Evolutionary conservation across 2,113 vertebrate species (phyloP).

Genomic region (Myocastor coypus): DNA sequence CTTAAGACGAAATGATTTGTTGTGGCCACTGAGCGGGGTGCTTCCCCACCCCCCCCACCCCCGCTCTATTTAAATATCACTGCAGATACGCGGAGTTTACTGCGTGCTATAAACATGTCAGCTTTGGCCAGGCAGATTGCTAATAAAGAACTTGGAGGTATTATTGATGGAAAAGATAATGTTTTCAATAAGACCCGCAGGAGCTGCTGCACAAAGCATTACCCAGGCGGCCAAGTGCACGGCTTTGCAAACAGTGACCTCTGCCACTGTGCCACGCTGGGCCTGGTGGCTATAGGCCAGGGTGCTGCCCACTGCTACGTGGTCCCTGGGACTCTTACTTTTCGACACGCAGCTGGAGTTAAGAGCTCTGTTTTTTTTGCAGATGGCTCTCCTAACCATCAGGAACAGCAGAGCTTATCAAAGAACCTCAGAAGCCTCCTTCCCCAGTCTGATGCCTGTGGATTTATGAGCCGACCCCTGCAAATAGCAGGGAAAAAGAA

Average conservation of each 20-base stretch:
- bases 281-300: not conserved
- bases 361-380: not conserved
- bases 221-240: constrained; percentile 16
- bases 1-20: constrained; percentile 87
- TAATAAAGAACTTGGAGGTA: constrained; percentile 87
- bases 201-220: constrained; percentile 65
- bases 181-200: constrained; percentile 87
- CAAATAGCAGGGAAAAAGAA: not conserved
- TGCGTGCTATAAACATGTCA: constrained; percentile 89
- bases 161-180: constrained; percentile 91
- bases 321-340: rapidly evolving
- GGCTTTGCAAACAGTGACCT: not conserved
- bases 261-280: rapidly evolving
- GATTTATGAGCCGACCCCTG: not conserved
- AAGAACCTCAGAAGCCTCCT: constrained; percentile 74
- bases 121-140: constrained; percentile 85
- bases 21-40: constrained; percentile 77
- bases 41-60: too few relatives aligned
- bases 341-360: constrained; percentile 61
- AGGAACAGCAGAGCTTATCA: constrained; percentile 67
- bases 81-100: constrained; percentile 89
- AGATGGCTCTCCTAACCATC: constrained; percentile 26
- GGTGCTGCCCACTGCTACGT: not conserved
- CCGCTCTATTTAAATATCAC: constrained; percentile 85
- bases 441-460: constrained; percentile 76